Evolutionary conservation across 2,113 vertebrate genomes (phyloP).

Genomic region (Porphyrio hochstetteri): DNA sequence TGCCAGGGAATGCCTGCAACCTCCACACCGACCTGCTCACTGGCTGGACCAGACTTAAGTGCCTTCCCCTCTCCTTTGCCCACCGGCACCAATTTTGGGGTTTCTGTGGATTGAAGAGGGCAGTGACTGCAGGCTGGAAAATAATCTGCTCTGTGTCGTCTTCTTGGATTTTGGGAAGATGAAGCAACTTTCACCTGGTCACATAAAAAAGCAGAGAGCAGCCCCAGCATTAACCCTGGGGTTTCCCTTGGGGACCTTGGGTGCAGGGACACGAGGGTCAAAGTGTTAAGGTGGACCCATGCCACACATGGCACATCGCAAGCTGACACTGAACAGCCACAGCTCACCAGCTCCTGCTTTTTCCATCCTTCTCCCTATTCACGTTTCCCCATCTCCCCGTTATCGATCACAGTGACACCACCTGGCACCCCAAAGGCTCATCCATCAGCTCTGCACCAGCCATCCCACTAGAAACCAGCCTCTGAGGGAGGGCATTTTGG

Average conservation of each 20-base stretch:
- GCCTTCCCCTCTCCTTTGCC: background rate
- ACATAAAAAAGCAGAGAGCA: background rate
- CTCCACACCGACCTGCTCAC: background rate
- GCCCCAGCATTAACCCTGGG: too few species aligned
- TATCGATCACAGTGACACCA: rapidly evolving
- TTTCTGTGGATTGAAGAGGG: background rate
- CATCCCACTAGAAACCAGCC: rapidly evolving
- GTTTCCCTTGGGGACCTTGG: background rate
- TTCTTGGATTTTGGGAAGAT: rapidly evolving
- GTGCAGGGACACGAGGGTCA: background rate
- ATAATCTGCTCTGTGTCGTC: background rate
- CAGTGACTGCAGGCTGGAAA: background rate
- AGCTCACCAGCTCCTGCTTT: rapidly evolving
- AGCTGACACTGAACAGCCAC: background rate
- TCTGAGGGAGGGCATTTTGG: rapidly evolving
- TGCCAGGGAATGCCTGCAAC: background rate
- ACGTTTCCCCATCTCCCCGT: rapidly evolving
- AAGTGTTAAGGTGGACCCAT: too few species aligned
- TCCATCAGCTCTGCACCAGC: background rate
- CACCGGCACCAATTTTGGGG: background rate
- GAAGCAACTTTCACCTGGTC: background rate
- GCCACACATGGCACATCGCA: rapidly evolving
- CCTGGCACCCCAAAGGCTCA: background rate
- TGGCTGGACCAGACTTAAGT: background rate
- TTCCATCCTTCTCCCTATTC: background rate